Evolutionary conservation across 2,888 invertebrate genomes (phyloP).

Genomic region (Malachius bipustulatus): DNA sequence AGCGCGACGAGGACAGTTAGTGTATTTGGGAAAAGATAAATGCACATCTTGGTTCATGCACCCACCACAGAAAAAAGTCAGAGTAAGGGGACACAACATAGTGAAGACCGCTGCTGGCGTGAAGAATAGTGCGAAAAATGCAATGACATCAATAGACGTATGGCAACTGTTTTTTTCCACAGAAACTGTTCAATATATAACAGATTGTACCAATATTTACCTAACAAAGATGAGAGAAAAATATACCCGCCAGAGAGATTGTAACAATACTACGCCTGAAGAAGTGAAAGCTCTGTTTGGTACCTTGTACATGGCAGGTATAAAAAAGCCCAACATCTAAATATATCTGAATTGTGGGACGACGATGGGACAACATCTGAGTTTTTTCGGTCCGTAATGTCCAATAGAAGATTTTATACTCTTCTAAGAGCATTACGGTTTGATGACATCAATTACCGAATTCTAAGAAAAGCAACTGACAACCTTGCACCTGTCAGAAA

Average conservation of each 20-base stretch:
- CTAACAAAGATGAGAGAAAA: conserved; percentile 3
- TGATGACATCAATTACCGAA: conserved; percentile 2
- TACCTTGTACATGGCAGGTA: conserved; percentile 5
- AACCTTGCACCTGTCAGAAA: conserved; percentile 7
- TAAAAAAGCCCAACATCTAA: conserved; percentile 5
- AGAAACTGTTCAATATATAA: background rate
- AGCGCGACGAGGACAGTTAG: background rate
- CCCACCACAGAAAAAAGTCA: background rate
- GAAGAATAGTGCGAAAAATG: background rate
- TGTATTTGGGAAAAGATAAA: background rate
- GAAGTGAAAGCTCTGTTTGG: conserved; percentile 4
- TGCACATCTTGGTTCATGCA: background rate
- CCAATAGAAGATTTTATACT: conserved; percentile 1
- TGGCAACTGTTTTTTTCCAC: background rate
- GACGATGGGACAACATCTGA: conserved; percentile 6
- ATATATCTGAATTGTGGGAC: conserved; percentile 3
- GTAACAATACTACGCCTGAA: conserved; percentile 6
- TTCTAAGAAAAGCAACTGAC: conserved; percentile 8
- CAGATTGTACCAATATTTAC: background rate
- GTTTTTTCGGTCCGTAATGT: conserved; percentile 10
- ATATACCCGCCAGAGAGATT: conserved; percentile 10
- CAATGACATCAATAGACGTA: too few species aligned
- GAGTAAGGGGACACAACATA: background rate
- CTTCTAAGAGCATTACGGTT: conserved; percentile 3
- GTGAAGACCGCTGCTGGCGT: background rate